Evolutionary conservation across 2,888 invertebrate genomes (phyloP), one percentile per base, ranked within the genome.

Genomic region (Caradrina clavipalpis): DNA sequence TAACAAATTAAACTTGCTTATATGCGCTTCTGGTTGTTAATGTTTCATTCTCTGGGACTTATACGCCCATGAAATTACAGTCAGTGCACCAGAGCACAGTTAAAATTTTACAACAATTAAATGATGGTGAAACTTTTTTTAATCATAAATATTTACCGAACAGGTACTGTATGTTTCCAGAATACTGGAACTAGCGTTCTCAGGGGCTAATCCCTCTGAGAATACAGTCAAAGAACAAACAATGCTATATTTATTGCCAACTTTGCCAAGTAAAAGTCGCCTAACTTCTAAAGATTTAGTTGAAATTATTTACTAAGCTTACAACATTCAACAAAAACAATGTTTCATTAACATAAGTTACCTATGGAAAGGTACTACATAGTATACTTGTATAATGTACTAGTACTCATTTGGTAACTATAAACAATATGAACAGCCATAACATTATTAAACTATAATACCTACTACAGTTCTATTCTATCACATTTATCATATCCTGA

Each of bases 391-490:
- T 17, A 54, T 13, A 47, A 10, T 35, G 35, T 47, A 59, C 31
- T 68, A 42, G 19, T 53, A 53, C n/a, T 57, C 31, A 64, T 66
- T 58, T 78, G 81, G 71, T 81, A 85, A 83, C 74, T 59, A 64
- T 59, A 67, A 69, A 67, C 47, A 75, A 53, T 45, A 64, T 58
- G 65, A 76, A 83, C 80, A 77, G 76, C 71, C 80, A 80, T 74
- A 74, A 75, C 75, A 75, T 81, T 78, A 73, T 67, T 72, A 56
- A 78, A 76, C 72, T 71, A 73, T 59, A 42, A 42, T 42, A 42
- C 45, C 45, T 45, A 67, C 71, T 75, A 79, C 65, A 81, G 80
- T 79, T 82, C 73, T 87, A 85, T 78, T 82, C 73, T 87, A 85
- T 88, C 83, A 86, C 86, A 87, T 74, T 85, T 78, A 58, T 65